Percentiles rank a stretch among this genome's conserved stretches.
phyloP scores from a whole-genome alignment of 2,113 vertebrate species.

The Chaetops frenatus region DNA sequence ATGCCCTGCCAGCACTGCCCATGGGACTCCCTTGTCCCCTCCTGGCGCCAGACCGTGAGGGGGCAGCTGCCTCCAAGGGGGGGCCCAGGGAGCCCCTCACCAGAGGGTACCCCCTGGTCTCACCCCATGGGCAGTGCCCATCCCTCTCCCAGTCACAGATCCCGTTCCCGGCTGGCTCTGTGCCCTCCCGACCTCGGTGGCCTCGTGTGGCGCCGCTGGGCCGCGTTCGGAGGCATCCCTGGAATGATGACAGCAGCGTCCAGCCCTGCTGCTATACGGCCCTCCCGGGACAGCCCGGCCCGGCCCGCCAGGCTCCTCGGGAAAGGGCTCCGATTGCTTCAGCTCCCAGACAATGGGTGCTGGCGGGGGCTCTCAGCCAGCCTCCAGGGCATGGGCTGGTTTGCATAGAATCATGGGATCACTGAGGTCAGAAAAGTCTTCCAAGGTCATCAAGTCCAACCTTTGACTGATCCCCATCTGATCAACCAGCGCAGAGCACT shows the following conservation, averaged over 20 bases:
- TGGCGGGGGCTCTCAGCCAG: neutral
- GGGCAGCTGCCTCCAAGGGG: fast-evolving
- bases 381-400: neutral
- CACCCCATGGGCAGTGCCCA: fast-evolving
- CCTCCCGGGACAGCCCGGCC: slow-evolving; percentile 13
- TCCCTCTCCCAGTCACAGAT: neutral
- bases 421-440: neutral
- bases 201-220: neutral
- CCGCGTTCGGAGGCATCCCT: neutral
- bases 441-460: neutral
- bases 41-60: neutral
- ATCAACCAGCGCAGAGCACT: neutral
- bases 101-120: neutral
- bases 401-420: neutral
- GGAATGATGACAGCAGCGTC: neutral
- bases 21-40: neutral
- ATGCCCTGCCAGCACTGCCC: neutral
- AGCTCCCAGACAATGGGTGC: slow-evolving; percentile 9
- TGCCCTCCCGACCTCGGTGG: neutral
- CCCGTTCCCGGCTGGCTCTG: neutral
- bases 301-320: neutral
- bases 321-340: neutral
- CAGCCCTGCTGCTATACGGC: slow-evolving; percentile 12
- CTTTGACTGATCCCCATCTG: neutral
- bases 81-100: neutral